These are phyloP conservation scores for Taenioides sp. DNA, from an alignment of 2,797 vertebrate species.

Conservation along the genomic window DNA sequence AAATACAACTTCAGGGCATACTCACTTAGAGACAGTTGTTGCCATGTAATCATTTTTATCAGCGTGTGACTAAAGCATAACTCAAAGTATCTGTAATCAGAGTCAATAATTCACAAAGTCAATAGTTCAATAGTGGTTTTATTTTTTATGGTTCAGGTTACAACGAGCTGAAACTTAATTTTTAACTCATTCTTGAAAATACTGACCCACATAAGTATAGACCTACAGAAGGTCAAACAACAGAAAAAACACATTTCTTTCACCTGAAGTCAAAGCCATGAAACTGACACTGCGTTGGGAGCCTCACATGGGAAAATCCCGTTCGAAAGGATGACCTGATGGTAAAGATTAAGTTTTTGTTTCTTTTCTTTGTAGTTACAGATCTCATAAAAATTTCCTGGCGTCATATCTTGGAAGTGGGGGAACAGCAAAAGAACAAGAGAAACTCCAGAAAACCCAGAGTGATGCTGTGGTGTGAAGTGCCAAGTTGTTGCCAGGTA, in stretches of 20 bases:
- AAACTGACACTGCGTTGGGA: background rate
- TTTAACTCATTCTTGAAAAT: background rate
- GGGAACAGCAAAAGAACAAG: conserved; percentile 66
- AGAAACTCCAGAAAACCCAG: conserved; percentile 71
- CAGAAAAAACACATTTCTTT: conserved; percentile 18
- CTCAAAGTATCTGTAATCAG: conserved; percentile 17
- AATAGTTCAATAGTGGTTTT: too few species aligned
- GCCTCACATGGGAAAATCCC: background rate
- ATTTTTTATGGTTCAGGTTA: conserved; percentile 8
- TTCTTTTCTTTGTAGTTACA: conserved; percentile 68
- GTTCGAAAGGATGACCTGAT: conserved; percentile 17
- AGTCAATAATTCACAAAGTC: conserved; percentile 44
- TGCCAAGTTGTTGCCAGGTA: conserved; percentile 36
- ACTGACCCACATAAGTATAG: background rate
- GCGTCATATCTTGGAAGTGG: conserved; percentile 73
- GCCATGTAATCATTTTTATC: conserved; percentile 28
- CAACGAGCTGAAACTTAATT: background rate
- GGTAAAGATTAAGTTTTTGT: conserved; percentile 6
- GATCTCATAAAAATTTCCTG: conserved; percentile 76
- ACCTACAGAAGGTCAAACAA: background rate
- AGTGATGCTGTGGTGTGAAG: conserved; percentile 65
- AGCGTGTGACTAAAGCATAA: conserved; percentile 24
- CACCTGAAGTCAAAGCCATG: background rate
- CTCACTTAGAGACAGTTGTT: background rate
- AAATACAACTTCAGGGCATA: conserved; percentile 8